Conservation (phyloP, 2,797 vertebrate genomes). For the Artibeus lituratus region DNA sequence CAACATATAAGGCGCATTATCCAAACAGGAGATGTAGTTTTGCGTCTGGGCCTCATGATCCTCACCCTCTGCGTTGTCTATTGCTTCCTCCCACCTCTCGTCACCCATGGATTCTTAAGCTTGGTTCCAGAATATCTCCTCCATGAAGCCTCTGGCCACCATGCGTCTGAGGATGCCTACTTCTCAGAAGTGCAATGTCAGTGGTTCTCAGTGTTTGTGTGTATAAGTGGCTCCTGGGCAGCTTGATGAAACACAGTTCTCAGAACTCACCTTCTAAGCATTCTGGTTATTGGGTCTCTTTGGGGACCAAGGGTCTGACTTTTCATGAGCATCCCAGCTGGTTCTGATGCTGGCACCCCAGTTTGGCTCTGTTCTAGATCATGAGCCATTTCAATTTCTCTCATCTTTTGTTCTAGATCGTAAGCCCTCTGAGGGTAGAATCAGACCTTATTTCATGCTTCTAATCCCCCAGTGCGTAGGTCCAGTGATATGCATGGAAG, state of each 20-base stretch:
- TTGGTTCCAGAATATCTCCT: not conserved
- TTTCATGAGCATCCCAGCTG: not conserved
- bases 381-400: not conserved
- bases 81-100: not conserved
- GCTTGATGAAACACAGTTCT: not conserved
- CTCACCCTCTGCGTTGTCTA: fast-evolving
- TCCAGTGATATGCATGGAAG: not conserved
- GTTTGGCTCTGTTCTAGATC: not conserved
- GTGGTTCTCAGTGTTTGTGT: not conserved
- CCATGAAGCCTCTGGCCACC: not conserved
- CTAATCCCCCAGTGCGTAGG: not conserved
- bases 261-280: not conserved
- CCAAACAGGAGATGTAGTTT: too few relatives aligned
- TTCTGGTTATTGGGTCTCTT: not conserved
- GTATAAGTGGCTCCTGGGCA: not conserved
- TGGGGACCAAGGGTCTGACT: not conserved
- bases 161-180: fast-evolving
- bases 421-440: not conserved
- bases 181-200: not conserved
- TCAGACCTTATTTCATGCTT: not conserved
- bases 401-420: not conserved
- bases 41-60: not conserved
- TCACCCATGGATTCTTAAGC: not conserved
- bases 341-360: not conserved
- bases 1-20: fast-evolving